phyloP scores from a whole-genome alignment of 1,140 invertebrate genomes.

The Caenorhabditis latens region DNA sequence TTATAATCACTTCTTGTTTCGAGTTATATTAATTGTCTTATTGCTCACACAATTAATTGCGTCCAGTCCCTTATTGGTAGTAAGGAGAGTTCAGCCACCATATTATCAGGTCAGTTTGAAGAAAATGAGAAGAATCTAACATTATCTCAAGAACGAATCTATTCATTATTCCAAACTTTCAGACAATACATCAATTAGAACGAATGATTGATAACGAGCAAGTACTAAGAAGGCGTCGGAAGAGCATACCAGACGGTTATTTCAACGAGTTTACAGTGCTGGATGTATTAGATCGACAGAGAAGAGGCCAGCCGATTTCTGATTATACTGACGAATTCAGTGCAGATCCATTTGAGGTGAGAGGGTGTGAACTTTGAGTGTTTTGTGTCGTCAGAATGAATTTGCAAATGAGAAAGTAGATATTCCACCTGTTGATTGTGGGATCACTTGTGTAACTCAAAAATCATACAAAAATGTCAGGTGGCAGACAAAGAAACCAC shows the following conservation, averaged over 20 bases:
- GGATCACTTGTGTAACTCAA: background rate
- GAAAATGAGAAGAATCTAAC: too few relatives aligned
- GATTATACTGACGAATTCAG: conserved; percentile 46
- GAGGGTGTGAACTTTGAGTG: background rate
- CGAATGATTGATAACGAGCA: conserved; percentile 32
- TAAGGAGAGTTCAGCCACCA: conserved; percentile 10
- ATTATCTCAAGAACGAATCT: too few relatives aligned
- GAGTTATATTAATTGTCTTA: conserved; percentile 6
- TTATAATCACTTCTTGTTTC: conserved; percentile 21
- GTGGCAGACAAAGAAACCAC: background rate
- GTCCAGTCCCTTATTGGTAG: conserved; percentile 12
- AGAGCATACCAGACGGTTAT: conserved; percentile 43
- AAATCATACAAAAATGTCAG: conserved; percentile 22
- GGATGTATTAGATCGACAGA: conserved; percentile 1
- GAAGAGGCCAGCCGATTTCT: conserved; percentile 28
- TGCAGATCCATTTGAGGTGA: conserved; percentile 46
- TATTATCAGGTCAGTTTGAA: conserved; percentile 20
- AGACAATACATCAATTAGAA: conserved; percentile 45
- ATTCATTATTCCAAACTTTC: background rate
- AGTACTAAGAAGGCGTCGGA: conserved; percentile 41
- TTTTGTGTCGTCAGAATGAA: background rate
- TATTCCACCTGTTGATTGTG: conserved; percentile 9
- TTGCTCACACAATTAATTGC: conserved; percentile 20
- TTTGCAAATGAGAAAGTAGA: background rate
- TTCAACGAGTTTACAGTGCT: conserved; percentile 32